Evolutionary conservation across 1,140 invertebrate genomes (phyloP), one percentile per base, ranked within the genome.

Genomic region (Gryon sp.): DNA sequence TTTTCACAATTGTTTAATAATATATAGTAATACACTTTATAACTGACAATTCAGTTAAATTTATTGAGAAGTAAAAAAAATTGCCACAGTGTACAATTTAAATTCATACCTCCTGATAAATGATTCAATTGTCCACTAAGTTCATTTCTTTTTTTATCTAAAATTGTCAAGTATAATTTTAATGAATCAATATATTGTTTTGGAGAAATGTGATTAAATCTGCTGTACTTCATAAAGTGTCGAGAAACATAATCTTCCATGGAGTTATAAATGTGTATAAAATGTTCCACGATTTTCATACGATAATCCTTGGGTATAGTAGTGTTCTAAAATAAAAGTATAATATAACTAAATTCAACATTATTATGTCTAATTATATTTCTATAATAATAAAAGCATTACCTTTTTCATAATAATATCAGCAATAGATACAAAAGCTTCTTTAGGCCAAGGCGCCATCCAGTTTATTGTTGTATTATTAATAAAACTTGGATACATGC

Each of bases 381-480:
- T 22, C 1, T 22, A 11, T 22, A 12, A 34, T 4, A 43, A 16
- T n/a, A 24, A n/a, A 41, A 50, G 38, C 83, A 88, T 84, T 85
- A 92, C 92, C 34, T 88, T 91, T 81, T 91, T 92, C 0, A 97
- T 89, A 78, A 94, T 95, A 7, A 95, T 92, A 48, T 93, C 93
- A 4, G 96, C 96, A 4, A 98, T 95, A 1, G 95, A 94, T 26
- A 93, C 89, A 11, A 98, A 83, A 1, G 97, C 96, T 87, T 98
- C 95, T 62, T 93, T 91, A 0, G 97, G 96, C 97, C 97, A 98
- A 0, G 95, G 92, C 81, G 95, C 94, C 68, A 97, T 94, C 96
- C 96, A 98, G 87, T 99, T 95, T 45, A 98, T 96, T 7, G 95
- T 96, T 2, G 95, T 97, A 82, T 95, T 97, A 82, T 96, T 97